Evolutionary conservation across 2,888 invertebrate genomes (phyloP).

Genomic region (Ypsolopha scabrella): DNA sequence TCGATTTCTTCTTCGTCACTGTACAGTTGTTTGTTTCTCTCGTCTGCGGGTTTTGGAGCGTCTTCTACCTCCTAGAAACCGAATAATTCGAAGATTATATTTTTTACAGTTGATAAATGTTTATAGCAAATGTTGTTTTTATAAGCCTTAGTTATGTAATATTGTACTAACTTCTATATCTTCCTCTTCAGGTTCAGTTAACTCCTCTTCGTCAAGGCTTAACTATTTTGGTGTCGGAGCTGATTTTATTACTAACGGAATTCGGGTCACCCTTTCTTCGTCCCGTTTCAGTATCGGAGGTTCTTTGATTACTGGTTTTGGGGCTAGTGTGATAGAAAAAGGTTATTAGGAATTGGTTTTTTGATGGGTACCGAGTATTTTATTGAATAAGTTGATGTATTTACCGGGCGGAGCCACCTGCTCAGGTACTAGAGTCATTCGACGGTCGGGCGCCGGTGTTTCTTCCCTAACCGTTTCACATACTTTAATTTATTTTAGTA

Average conservation of each 20-base stretch:
- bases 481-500: too few species aligned
- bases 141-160: background rate
- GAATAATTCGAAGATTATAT: too few species aligned
- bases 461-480: constrained; percentile 31
- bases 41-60: background rate
- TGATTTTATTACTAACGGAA: constrained; percentile 20
- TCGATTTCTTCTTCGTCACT: background rate
- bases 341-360: background rate
- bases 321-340: background rate
- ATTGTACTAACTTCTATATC: constrained; percentile 12
- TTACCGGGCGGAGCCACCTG: constrained; percentile 1
- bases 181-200: constrained; percentile 22
- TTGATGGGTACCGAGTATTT: background rate
- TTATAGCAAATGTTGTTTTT: too few species aligned
- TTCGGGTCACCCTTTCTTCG: constrained; percentile 20
- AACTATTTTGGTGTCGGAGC: constrained; percentile 24
- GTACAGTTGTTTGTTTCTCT: background rate
- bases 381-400: background rate
- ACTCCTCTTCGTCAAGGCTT: constrained; percentile 23
- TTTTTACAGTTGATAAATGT: too few species aligned
- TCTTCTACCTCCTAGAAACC: background rate
- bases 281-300: background rate
- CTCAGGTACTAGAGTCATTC: constrained; percentile 45
- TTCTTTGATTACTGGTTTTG: background rate
- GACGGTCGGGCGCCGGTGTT: constrained; percentile 42